Percentiles rank a stretch among this genome's conserved stretches.
Conservation (phyloP, 2,888 invertebrate species). For the Eulithis testata region DNA sequence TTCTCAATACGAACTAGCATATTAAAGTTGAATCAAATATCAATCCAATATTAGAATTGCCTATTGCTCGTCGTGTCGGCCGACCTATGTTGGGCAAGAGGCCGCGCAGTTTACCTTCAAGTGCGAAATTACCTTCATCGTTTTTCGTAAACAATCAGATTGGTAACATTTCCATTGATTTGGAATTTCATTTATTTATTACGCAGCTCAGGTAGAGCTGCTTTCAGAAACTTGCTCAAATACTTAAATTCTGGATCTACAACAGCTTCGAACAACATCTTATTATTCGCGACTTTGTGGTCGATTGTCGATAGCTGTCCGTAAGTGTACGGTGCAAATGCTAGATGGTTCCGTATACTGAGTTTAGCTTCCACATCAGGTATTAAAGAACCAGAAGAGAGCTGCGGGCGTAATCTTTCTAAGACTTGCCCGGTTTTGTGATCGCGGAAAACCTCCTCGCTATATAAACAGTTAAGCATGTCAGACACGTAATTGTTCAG, state of each 20-base stretch:
- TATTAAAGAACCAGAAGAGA: slow-evolving; percentile 55
- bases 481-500: slow-evolving; percentile 64
- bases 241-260: slow-evolving; percentile 58
- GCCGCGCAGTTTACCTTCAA: no score
- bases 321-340: slow-evolving; percentile 69
- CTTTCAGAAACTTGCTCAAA: slow-evolving; percentile 60
- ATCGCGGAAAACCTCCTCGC: slow-evolving; percentile 57
- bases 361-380: slow-evolving; percentile 63
- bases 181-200: slow-evolving; percentile 14
- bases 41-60: no score
- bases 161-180: neutral
- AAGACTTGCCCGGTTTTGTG: slow-evolving; percentile 63
- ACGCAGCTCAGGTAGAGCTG: slow-evolving; percentile 55
- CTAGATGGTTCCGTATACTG: slow-evolving; percentile 69
- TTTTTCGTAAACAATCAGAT: neutral
- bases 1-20: neutral
- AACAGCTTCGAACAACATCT: slow-evolving; percentile 57
- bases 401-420: slow-evolving; percentile 59
- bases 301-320: slow-evolving; percentile 51
- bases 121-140: no score
- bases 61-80: no score
- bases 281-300: slow-evolving; percentile 55
- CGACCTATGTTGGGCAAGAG: no score
- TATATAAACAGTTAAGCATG: slow-evolving; percentile 67
- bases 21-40: no score